Percentiles rank a stretch among this genome's conserved stretches.
These are phyloP conservation scores for Poecilia velifera DNA, from an alignment of 2,797 vertebrate genomes.

Conservation along the genomic window DNA sequence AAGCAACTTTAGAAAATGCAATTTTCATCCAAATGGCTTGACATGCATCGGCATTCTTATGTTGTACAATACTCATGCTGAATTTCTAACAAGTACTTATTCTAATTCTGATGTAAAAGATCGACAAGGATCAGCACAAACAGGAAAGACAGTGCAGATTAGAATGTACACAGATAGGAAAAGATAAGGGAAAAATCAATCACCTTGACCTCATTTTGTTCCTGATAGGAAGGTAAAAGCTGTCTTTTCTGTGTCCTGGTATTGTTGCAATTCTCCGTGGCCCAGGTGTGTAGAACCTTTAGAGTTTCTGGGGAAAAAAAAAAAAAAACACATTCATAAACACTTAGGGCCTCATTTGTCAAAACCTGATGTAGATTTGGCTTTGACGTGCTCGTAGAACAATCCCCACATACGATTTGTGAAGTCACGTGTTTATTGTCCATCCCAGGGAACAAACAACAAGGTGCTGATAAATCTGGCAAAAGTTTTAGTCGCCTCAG, in stretches of 20 bases:
- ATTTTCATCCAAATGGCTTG: background rate
- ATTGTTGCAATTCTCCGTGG: background rate
- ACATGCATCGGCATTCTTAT: background rate
- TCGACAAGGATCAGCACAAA: constrained; percentile 19
- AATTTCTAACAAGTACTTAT: constrained; percentile 4
- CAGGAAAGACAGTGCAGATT: background rate
- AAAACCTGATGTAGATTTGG: background rate
- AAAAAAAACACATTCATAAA: background rate
- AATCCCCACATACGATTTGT: background rate
- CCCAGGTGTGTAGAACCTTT: background rate
- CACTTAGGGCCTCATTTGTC: background rate
- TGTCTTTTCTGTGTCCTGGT: constrained; percentile 10
- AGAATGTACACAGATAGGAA: constrained; percentile 16
- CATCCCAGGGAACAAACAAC: background rate
- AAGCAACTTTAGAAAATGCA: background rate
- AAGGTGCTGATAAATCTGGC: background rate
- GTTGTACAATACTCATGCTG: constrained; percentile 2
- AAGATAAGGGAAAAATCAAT: constrained; percentile 31
- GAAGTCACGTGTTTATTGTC: background rate
- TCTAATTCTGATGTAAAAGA: constrained; percentile 21
- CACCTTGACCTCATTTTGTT: constrained; percentile 29
- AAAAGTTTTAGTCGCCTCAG: background rate
- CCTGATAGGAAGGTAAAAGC: constrained; percentile 4
- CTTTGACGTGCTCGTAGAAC: background rate
- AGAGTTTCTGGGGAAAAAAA: too few relatives aligned